phyloP scores from a whole-genome alignment of 2,888 invertebrate species.

The Parasteatoda lunata region DNA sequence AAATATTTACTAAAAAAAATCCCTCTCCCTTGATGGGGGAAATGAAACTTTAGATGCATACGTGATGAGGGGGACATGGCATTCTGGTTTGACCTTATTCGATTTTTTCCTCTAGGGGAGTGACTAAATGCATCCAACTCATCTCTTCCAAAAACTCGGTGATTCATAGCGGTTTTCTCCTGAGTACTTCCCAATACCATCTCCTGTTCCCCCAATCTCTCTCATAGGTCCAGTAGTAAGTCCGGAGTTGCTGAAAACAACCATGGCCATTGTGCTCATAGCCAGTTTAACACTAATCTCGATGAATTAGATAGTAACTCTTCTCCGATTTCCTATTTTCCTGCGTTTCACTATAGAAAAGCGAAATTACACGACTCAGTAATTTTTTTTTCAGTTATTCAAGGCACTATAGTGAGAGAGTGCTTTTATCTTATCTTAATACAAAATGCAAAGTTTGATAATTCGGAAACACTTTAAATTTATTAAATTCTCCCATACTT shows the following conservation, averaged over 20 bases:
- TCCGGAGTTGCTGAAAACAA: conserved; percentile 47
- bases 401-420: background rate
- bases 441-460: background rate
- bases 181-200: background rate
- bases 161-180: conserved; percentile 25
- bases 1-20: too few relatives aligned
- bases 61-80: conserved; percentile 2
- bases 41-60: conserved; percentile 3
- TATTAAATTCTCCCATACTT: too few relatives aligned
- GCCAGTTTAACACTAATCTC: conserved; percentile 64
- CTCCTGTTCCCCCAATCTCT: background rate
- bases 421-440: background rate
- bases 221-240: conserved; percentile 42
- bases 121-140: conserved; percentile 24
- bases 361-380: background rate
- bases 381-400: background rate
- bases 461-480: background rate
- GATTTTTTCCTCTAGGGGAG: conserved; percentile 5
- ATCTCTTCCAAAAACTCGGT: conserved; percentile 25
- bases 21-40: background rate
- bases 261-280: conserved; percentile 63
- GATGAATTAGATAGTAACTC: conserved; percentile 59
- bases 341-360: background rate
- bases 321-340: conserved; percentile 39
- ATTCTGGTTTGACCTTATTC: conserved; percentile 25